These are phyloP conservation scores for Coptodon bakossiorum DNA, from an alignment of 2,113 vertebrate genomes.

Conservation along the genomic window DNA sequence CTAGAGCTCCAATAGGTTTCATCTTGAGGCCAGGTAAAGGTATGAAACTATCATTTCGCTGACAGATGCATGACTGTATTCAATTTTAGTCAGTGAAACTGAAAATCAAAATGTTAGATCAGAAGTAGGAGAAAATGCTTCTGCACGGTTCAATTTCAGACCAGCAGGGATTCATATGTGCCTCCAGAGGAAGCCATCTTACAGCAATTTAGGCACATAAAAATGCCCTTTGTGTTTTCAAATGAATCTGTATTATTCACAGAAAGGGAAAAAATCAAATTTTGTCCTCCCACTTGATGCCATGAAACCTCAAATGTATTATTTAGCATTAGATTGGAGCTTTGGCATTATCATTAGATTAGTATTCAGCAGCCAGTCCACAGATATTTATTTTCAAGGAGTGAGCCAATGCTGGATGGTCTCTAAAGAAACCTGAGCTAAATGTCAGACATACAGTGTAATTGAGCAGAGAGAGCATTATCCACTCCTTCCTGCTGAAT, in stretches of 20 bases:
- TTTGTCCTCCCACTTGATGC: not conserved
- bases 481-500: not conserved
- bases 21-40: not conserved
- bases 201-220: not conserved
- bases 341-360: not conserved
- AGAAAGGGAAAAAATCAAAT: not conserved
- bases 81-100: not conserved
- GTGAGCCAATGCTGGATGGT: not conserved
- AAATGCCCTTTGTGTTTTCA: not conserved
- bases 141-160: not conserved
- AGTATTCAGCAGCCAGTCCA: constrained; percentile 7
- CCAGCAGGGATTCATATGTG: not conserved
- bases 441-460: constrained; percentile 25
- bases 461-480: not conserved
- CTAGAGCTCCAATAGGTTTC: not conserved
- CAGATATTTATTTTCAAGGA: not conserved
- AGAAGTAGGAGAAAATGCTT: not conserved
- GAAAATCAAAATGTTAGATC: not conserved
- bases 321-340: not conserved
- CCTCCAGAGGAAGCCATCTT: not conserved
- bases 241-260: not conserved
- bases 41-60: not conserved
- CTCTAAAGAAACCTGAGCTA: constrained; percentile 12
- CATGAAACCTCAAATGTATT: not conserved
- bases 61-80: not conserved